Conservation (phyloP, 2,888 invertebrate species). For the Pristionchus mayeri region DNA sequence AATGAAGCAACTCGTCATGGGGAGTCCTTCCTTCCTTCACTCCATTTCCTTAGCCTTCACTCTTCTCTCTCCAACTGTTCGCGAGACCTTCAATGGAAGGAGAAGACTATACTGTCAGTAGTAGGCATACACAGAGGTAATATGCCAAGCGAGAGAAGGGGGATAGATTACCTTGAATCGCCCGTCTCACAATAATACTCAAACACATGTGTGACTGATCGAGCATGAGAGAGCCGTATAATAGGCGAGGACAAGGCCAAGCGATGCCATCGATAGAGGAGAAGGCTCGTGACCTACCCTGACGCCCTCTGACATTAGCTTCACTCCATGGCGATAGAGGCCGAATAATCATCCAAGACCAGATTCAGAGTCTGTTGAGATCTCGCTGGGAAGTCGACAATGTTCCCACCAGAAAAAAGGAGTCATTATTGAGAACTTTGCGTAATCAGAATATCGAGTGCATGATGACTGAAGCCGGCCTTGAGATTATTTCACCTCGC, state of each 20-base stretch:
- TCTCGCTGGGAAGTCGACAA: too few species aligned
- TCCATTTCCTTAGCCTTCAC: background rate
- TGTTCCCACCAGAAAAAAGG: too few species aligned
- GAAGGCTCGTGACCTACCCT: background rate
- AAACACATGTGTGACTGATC: constrained; percentile 34
- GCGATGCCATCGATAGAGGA: background rate
- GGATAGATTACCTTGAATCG: constrained; percentile 45
- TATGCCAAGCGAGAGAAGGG: background rate
- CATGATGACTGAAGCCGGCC: too few species aligned
- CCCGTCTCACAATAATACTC: constrained; percentile 31
- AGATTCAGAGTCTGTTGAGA: too few species aligned
- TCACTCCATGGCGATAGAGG: too few species aligned
- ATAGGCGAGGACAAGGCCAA: constrained; percentile 20
- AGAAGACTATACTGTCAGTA: background rate
- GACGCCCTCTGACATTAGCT: too few species aligned
- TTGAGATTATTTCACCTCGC: too few species aligned
- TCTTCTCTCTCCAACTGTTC: background rate
- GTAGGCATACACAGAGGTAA: constrained; percentile 4
- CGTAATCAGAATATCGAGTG: too few species aligned
- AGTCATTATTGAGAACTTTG: too few species aligned
- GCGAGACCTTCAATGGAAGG: background rate
- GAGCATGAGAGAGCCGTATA: constrained; percentile 37
- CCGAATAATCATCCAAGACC: too few species aligned
- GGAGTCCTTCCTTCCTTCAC: too few species aligned
- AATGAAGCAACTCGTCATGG: background rate